Evolutionary conservation across 2,113 vertebrate species (phyloP).

Genomic region (Carassius auratus): DNA sequence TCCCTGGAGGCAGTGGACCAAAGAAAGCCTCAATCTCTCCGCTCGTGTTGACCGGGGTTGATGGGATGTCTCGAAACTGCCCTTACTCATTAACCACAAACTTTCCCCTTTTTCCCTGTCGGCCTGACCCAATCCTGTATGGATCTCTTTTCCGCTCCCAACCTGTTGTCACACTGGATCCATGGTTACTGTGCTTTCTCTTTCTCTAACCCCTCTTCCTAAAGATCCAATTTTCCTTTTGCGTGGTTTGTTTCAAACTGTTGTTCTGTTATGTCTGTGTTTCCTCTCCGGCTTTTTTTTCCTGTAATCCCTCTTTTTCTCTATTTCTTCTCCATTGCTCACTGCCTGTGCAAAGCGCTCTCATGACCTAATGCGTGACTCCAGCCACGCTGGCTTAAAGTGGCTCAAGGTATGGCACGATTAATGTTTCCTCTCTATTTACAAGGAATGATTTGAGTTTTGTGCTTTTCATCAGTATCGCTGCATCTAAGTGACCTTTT

Average conservation of each 20-base stretch:
- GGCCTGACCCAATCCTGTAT: not conserved
- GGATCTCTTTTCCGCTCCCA: slow-evolving; percentile 15
- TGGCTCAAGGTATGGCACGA: slow-evolving; percentile 79
- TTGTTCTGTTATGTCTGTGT: slow-evolving; percentile 45
- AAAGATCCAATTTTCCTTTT: slow-evolving; percentile 47
- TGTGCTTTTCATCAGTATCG: slow-evolving; percentile 11
- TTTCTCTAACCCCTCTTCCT: not conserved
- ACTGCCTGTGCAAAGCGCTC: slow-evolving; percentile 77
- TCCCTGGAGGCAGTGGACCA: slow-evolving; percentile 61
- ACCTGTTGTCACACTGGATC: slow-evolving; percentile 1
- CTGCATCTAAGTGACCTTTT: not conserved
- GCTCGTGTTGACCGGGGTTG: slow-evolving; percentile 30
- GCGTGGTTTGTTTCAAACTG: slow-evolving; percentile 43
- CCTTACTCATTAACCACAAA: slow-evolving; percentile 45
- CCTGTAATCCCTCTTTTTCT: slow-evolving; percentile 44
- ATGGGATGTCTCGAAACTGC: slow-evolving; percentile 49
- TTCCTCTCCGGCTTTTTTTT: slow-evolving; percentile 34
- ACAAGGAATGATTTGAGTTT: slow-evolving; percentile 22
- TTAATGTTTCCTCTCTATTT: slow-evolving; percentile 32
- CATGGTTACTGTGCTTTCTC: slow-evolving; percentile 30
- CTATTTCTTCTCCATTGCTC: slow-evolving; percentile 41
- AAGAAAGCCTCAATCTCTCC: slow-evolving; percentile 59
- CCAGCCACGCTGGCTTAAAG: slow-evolving; percentile 77
- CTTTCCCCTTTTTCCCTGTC: not conserved
- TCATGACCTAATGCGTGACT: slow-evolving; percentile 78